phyloP scores from a whole-genome alignment of 2,113 vertebrate genomes.

The Cinclus cinclus region DNA sequence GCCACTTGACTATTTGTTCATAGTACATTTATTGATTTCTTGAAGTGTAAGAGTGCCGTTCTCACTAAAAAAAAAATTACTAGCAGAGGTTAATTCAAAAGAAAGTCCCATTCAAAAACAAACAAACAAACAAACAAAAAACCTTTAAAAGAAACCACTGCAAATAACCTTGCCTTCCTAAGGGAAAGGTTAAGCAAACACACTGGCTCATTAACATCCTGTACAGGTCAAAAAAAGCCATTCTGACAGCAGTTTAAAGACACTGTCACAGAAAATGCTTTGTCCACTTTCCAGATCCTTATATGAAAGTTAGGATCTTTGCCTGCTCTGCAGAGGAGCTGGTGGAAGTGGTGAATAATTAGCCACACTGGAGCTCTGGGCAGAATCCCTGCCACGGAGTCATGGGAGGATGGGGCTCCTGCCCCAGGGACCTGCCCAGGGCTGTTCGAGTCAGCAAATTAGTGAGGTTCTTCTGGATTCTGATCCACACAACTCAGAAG shows the following conservation, averaged over 20 bases:
- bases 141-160: neutral
- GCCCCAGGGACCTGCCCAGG: neutral
- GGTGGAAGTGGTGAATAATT: neutral
- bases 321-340: neutral
- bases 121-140: neutral
- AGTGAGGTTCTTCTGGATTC: slow-evolving; percentile 59
- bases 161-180: neutral
- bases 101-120: neutral
- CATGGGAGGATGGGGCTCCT: rapidly evolving
- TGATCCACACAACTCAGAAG: neutral
- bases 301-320: neutral
- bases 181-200: neutral
- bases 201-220: neutral
- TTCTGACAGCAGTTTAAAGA: neutral
- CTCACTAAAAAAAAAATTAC: neutral
- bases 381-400: neutral
- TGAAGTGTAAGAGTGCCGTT: neutral
- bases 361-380: neutral
- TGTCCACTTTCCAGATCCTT: neutral
- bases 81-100: neutral
- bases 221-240: neutral
- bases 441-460: neutral
- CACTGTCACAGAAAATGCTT: neutral
- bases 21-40: neutral
- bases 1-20: neutral